Base-by-base conservation (phyloP, 2,113 vertebrate genomes). In the Lethenteron reissneri region DNA sequence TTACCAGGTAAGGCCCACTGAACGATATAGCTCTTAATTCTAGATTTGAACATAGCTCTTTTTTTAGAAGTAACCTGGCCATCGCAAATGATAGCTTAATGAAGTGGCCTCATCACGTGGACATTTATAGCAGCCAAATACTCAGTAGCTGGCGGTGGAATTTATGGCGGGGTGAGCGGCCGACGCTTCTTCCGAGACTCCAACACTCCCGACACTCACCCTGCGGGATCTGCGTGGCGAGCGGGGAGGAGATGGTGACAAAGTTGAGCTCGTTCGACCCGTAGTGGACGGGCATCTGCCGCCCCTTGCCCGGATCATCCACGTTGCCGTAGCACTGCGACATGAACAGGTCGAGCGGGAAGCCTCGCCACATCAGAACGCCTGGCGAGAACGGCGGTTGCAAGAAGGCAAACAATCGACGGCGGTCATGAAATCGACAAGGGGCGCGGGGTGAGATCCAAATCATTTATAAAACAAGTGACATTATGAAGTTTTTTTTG, bases 211-310 rank as follows among this genome's bases (percentile, higher is more conserved):
- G 41, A 41, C n/a, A 68, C 82, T 85, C 76, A 95, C 91, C 91
- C 78, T 95, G 91, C 0, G 90, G 91, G 74, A 96, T 83, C 79
- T 95, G 91, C 0, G 91, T 96, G 76, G 91, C 91, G 77, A 96
- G 76, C 0, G 90, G 89, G 41, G 91, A 95, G 0, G 90, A 95
- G 78, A 96, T 96, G 76, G 89, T 90, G 76, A 96, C 85, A 0
- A 96, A 96, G 74, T 91, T 85, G 1, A 82, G 81, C 1, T 95
- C 84, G 71, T 72, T 88, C 79, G 73, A 82, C 73, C 90, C 90
- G 0, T 96, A 96, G 77, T 96, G 91, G 8, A 96, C 89, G 0
- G 91, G 91, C 91, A 96, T 96, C 79, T 95, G 88, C 2, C 89
- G 82, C 0, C 91, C 91, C 70, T 91, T 92, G 73, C 87, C 83